Base-by-base conservation (phyloP, 1,140 invertebrate genomes). In the Leptonema lineaticorne region DNA sequence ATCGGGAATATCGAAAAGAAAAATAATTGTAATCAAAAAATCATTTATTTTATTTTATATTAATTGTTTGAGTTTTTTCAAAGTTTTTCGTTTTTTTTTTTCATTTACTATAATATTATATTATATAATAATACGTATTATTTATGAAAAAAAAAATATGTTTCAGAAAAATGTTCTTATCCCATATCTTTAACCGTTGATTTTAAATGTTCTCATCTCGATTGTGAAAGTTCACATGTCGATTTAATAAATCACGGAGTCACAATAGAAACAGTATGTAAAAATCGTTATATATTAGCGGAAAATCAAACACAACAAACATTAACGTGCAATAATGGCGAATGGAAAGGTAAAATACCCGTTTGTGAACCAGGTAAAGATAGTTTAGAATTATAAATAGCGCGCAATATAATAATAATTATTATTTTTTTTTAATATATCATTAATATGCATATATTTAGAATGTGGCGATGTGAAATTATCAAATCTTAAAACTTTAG, bases 331-430 rank as follows among this genome's bases (percentile, higher is more conserved):
- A 22, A 11, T 0, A 27, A 56, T 1, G 69, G 69, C 29, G 22
- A 33, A n/a, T 70, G 69, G 69, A 57, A 70, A 24, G 26, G 53
- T 29, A 7, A 16, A 11, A 26, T 53, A 9, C 69, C 69, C 3
- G n/a, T 14, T n/a, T 70, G 69, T 59, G 30, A 33, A n/a, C 16
- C 33, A 53, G 63, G 69, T 70, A 7, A 22, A n/a, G 16, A 45
- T 9, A 14, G 2, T 14, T n/a, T n/a, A n/a, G n/a, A n/a, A n/a
- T n/a, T n/a, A n/a, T n/a, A n/a, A n/a, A n/a, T n/a, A n/a, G n/a
- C n/a, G n/a, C n/a, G n/a, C n/a, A 14, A n/a, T 14, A n/a, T 45
- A n/a, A 45, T 14, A n/a, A n/a, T 3, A 14, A 33, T 6, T 33
- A 6, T 11, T 5, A 33, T 33, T 33, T 11, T 33, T 6, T 33